Percentiles rank a stretch among this genome's conserved stretches.
phyloP scores from a whole-genome alignment of 2,888 invertebrate species.

The Dryomyza anilis region DNA sequence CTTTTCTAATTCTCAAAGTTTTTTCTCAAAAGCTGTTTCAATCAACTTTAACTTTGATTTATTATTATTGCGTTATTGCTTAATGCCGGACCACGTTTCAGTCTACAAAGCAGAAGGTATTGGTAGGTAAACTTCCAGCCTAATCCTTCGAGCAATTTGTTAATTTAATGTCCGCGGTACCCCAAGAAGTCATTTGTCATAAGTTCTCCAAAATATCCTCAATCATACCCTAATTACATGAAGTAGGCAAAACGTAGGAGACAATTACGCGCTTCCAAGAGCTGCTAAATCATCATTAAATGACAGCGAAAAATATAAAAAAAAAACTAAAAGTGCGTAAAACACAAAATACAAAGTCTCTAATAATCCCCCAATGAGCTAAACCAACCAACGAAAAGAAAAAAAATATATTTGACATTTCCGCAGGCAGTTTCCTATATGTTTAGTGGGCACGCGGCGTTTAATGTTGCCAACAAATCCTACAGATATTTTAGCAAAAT shows the following conservation, averaged over 20 bases:
- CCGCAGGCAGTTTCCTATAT: background rate
- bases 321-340: no score
- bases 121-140: no score
- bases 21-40: no score
- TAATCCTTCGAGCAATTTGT: background rate
- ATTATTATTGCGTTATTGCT: no score
- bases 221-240: constrained; percentile 12
- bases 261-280: background rate
- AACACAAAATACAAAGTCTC: no score
- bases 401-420: background rate
- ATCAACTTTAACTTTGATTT: no score
- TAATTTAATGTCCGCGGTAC: background rate
- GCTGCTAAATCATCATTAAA: constrained; percentile 25
- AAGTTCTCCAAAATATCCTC: constrained; percentile 16
- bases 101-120: no score
- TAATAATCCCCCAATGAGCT: constrained; percentile 4
- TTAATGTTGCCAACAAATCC: no score
- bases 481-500: no score
- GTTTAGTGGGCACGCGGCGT: background rate
- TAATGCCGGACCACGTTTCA: no score
- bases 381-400: background rate
- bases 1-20: no score
- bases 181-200: constrained; percentile 4
- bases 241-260: background rate
- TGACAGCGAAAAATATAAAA: constrained; percentile 14